Conservation (phyloP, 1,140 invertebrate genomes). For the Rhopalosiphum maidis region DNA sequence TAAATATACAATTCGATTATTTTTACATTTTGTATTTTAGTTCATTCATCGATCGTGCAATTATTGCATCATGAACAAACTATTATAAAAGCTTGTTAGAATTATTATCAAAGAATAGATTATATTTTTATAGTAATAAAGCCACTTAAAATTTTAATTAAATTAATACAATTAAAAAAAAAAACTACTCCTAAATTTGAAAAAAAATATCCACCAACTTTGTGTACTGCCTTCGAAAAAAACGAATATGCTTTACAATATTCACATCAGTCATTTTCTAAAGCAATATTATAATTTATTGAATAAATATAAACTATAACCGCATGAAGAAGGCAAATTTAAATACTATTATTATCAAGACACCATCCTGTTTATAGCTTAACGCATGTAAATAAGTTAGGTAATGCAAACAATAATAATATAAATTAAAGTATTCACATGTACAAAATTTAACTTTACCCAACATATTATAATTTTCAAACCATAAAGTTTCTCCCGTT, state of each 20-base stretch:
- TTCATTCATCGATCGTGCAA: neutral
- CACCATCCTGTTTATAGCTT: neutral
- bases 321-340: neutral
- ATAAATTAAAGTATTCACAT: neutral
- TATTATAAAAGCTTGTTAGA: neutral
- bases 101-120: neutral
- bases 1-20: neutral
- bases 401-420: neutral
- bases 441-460: neutral
- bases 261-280: neutral
- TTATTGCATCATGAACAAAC: neutral
- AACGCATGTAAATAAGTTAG: neutral
- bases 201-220: neutral
- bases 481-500: neutral
- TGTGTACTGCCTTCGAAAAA: neutral
- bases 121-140: neutral
- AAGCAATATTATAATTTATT: neutral
- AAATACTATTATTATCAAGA: conserved; percentile 1
- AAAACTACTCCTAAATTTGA: neutral
- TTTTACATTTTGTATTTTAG: neutral
- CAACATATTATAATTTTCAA: neutral
- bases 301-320: neutral
- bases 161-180: neutral
- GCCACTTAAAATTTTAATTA: neutral
- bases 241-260: neutral